phyloP scores from a whole-genome alignment of 2,888 invertebrate species.

The Acronicta alni region DNA sequence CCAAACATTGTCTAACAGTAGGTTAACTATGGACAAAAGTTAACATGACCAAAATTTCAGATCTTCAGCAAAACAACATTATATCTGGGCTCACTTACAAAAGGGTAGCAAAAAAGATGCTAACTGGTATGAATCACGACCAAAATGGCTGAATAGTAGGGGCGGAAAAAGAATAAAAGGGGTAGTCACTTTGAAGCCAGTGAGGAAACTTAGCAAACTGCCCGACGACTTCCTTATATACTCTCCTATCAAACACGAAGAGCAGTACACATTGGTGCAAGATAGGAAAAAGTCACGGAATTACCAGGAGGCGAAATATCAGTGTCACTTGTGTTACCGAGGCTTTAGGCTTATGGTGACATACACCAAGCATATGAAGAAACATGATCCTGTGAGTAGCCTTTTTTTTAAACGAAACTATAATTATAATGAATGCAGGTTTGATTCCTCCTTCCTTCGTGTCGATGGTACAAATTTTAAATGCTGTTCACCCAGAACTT shows the following conservation, averaged over 20 bases:
- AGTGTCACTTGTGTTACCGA: conserved; percentile 77
- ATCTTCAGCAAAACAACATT: conserved; percentile 80
- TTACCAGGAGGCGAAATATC: conserved; percentile 75
- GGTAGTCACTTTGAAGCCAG: conserved; percentile 56
- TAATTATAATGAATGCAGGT: too few species aligned
- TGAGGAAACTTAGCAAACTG: conserved; percentile 60
- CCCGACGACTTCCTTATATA: conserved; percentile 75
- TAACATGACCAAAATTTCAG: conserved; percentile 57
- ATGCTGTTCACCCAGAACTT: too few species aligned
- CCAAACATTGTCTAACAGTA: not conserved
- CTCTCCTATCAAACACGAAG: conserved; percentile 73
- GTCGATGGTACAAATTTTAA: too few species aligned
- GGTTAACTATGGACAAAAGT: not conserved
- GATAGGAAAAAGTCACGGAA: conserved; percentile 74
- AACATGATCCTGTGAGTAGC: conserved; percentile 80
- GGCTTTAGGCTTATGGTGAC: conserved; percentile 75
- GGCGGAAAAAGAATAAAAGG: conserved; percentile 64
- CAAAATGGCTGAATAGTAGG: conserved; percentile 68
- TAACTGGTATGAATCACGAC: conserved; percentile 69
- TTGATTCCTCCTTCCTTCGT: too few species aligned
- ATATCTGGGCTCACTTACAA: conserved; percentile 73
- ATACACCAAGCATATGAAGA: conserved; percentile 80
- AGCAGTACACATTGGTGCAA: conserved; percentile 75
- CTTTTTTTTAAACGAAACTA: not conserved
- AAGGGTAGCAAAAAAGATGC: conserved; percentile 64